Base-by-base conservation (phyloP, 2,888 invertebrate genomes). In the Tethea ocularis region DNA sequence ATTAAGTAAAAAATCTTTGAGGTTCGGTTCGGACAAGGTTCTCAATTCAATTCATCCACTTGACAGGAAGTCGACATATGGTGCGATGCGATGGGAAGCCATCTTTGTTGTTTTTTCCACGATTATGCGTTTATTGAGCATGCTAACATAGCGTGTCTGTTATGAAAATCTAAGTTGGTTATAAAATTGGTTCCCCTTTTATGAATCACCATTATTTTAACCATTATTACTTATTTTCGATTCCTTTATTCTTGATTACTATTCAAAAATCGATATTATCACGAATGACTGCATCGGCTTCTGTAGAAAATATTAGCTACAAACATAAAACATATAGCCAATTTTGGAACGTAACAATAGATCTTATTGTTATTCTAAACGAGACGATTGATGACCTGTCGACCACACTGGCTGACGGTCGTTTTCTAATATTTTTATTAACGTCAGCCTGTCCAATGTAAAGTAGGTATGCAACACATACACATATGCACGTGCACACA, bases 51-150 rank as follows among this genome's bases (percentile, higher is more conserved):
- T 68, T 66, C 71, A 80, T 75, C 74, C 82, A 83, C 84, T 87
- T 83, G 82, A 78, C 75, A 77, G 72, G 71, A 75, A 83, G 60
- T 63, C 78, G 67, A 78, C 88, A 88, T 83, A 79, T 88, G 88
- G 85, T 67, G 69, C 62, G 68, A 70, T 78, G 80, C 63, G 68
- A 71, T 78, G 81, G 74, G 82, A 87, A 83, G 68, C 67, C 64
- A 55, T 70, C 70, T 77, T 71, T 78, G 73, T 76, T 78, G 61
- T 78, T 80, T 75, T 85, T 85, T 82, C 80, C 82, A 82, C 78
- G 78, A 77, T 72, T 66, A 62, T 57, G 33, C 63, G 33, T 61
- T 52, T 26, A 60, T 63, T 66, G 59, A 61, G 57, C 63, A 61
- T 57, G 58, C 58, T 46, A 46, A 46, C 46, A 57, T 57, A 60